Conservation (phyloP, 2,888 invertebrate species). For the Anaspis maculata region DNA sequence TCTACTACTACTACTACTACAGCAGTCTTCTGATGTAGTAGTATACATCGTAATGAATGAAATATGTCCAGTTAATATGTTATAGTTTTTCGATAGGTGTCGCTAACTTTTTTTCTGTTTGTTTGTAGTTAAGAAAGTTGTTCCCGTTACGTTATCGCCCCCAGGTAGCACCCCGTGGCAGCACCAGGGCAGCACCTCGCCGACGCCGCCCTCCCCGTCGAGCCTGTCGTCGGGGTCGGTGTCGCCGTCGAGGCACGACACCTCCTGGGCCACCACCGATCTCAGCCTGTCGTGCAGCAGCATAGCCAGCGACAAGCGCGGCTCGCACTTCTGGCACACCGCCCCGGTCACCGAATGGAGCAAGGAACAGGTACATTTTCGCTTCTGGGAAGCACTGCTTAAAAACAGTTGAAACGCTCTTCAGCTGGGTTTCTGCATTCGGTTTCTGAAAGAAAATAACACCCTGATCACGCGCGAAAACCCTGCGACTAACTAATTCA, state of each 20-base stretch:
- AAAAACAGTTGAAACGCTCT: not conserved
- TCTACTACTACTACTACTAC: no score
- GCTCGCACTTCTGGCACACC: conserved; percentile 59
- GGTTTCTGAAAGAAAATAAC: no score
- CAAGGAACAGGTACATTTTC: conserved; percentile 60
- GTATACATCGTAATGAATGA: no score
- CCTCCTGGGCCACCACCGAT: conserved; percentile 49
- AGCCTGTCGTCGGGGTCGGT: conserved; percentile 56
- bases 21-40: no score
- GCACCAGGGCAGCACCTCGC: conserved; percentile 38
- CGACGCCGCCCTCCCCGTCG: conserved; percentile 54
- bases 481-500: no score
- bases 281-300: conserved; percentile 53
- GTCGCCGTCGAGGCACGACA: conserved; percentile 45
- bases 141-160: conserved; percentile 53
- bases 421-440: conserved; percentile 1
- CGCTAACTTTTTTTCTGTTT: conserved; percentile 3
- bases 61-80: no score
- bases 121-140: conserved; percentile 55
- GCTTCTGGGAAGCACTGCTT: not conserved
- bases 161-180: conserved; percentile 58
- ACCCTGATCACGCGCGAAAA: no score
- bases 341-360: conserved; percentile 70
- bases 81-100: no score
- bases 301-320: conserved; percentile 54